Conservation (phyloP, 2,797 vertebrate genomes). For the Cetoscarus ocellatus region DNA sequence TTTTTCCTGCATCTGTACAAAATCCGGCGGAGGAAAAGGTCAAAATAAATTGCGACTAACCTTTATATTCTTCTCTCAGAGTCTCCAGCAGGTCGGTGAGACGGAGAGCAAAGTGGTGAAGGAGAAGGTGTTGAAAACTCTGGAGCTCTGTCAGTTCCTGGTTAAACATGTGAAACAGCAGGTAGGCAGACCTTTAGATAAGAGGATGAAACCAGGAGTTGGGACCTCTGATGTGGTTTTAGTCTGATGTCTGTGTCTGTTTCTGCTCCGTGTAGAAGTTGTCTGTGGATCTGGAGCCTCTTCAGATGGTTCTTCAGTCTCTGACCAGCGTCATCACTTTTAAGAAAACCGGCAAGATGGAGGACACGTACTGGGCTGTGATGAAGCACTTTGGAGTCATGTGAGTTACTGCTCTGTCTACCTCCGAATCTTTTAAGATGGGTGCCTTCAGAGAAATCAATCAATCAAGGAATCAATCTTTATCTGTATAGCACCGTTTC, state of each 20-base stretch:
- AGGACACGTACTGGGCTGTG: conserved; percentile 91
- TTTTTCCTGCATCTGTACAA: too few species aligned
- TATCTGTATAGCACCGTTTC: too few species aligned
- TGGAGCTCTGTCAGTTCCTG: conserved; percentile 88
- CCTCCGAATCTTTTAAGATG: neutral
- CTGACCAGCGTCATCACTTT: conserved; percentile 74
- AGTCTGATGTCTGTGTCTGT: conserved; percentile 3
- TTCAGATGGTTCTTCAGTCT: conserved; percentile 78
- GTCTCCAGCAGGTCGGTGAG: conserved; percentile 52
- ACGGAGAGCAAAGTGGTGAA: conserved; percentile 82
- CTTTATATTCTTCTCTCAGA: conserved; percentile 41
- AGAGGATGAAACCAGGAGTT: too few species aligned
- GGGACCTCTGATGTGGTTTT: neutral
- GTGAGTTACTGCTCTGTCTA: conserved; percentile 79
- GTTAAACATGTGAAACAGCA: conserved; percentile 80
- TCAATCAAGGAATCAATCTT: too few species aligned
- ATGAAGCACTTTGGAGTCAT: conserved; percentile 88
- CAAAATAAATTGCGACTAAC: neutral
- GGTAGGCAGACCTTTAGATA: conserved; percentile 70
- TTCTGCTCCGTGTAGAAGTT: conserved; percentile 81
- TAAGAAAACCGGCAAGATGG: conserved; percentile 81
- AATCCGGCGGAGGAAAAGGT: neutral
- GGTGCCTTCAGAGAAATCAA: too few species aligned
- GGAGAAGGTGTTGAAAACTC: conserved; percentile 84
- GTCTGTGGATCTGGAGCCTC: conserved; percentile 72